Base-by-base conservation (phyloP, 2,888 invertebrate genomes). In the Microplitis manilae region DNA sequence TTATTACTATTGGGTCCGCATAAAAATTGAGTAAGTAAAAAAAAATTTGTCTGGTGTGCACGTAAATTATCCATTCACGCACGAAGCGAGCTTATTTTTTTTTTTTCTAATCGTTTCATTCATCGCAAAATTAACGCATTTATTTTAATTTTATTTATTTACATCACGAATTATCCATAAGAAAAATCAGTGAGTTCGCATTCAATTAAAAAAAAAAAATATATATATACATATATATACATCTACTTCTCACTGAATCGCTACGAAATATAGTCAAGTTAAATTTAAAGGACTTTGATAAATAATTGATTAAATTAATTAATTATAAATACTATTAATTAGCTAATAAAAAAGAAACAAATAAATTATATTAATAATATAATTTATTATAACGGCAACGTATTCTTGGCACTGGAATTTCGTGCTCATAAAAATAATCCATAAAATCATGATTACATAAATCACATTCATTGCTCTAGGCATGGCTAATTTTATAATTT, bases 321-420 rank as follows among this genome's bases (percentile, higher is more conserved):
- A 50, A 50, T 50, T 50, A 50, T 50, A 8, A 50, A 50, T 9
- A 50, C 13, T 50, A 4, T 50, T 50, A 50, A 50, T 50, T 2
- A 30, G 30, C 30, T 20, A 50, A 68, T 41, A 50, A 68, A 20
- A 41, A 62, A 38, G n/a, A 60, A 72, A n/a, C 39, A 40, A n/a
- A 60, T n/a, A 72, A 61, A 30, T 20, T n/a, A 59, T 72, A 62
- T 62, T 20, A 8, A 6, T 40, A 62, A 39, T 39, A 73, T 69
- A 68, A 50, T 62, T 77, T 40, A 15, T 62, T 20, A 17, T 6
- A 15, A 62, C 30, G 70, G 74, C 74, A 75, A 75, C 65, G 70
- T 75, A 77, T 77, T 41, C 69, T 79, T 79, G 79, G 79, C 79
- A 79, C 75, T 79, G 77, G 62, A 78, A 78, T 15, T 73, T 60